These are phyloP conservation scores for Temnothorax curvispinosus DNA, from an alignment of 1,140 invertebrate species.

Conservation along the genomic window DNA sequence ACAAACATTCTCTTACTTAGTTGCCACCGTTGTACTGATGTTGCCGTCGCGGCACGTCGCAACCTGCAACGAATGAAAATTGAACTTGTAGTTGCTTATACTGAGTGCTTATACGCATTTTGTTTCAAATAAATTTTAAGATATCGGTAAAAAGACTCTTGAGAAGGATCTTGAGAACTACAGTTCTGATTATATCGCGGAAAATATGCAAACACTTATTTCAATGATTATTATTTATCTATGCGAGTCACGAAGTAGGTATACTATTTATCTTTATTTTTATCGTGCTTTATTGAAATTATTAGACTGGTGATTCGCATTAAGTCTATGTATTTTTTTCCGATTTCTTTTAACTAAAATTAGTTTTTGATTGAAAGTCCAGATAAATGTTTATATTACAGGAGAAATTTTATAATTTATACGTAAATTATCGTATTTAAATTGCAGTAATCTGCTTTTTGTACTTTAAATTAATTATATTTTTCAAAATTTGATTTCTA, in stretches of 20 bases:
- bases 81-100: background rate
- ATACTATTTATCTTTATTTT: conserved; percentile 3
- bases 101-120: background rate
- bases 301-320: background rate
- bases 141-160: background rate
- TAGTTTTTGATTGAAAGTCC: conserved; percentile 9
- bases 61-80: conserved; percentile 23
- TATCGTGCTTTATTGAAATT: background rate
- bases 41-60: background rate
- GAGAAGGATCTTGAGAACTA: background rate
- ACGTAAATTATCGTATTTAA: background rate
- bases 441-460: background rate
- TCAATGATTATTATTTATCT: background rate
- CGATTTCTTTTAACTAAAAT: background rate
- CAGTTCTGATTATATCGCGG: background rate
- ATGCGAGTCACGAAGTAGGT: background rate
- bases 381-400: background rate
- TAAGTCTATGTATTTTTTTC: conserved; percentile 5
- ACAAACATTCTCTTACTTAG: background rate
- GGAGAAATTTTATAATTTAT: background rate
- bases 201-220: background rate
- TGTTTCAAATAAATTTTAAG: background rate
- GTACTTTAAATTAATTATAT: background rate
- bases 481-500: background rate
- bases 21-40: background rate